Percentiles rank a stretch among this genome's conserved stretches.
These are phyloP conservation scores for Mythimna loreyi DNA, from an alignment of 2,888 invertebrate genomes.

Conservation along the genomic window DNA sequence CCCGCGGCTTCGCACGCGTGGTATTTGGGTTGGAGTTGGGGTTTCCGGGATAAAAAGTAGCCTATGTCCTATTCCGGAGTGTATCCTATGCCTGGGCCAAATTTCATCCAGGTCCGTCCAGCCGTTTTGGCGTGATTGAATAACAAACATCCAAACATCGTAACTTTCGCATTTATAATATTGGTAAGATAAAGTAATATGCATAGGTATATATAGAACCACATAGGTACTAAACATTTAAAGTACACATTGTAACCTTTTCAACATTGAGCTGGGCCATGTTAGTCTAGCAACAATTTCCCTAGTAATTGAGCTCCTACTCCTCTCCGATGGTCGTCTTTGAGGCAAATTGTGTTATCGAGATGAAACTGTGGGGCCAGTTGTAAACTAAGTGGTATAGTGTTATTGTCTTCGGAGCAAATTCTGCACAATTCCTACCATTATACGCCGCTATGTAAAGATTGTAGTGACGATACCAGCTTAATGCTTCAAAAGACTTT, in stretches of 20 bases:
- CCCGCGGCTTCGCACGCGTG: too few relatives aligned
- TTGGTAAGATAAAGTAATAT: too few relatives aligned
- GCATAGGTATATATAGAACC: too few relatives aligned
- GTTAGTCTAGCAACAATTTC: slow-evolving; percentile 34
- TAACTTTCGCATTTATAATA: too few relatives aligned
- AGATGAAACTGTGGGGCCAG: slow-evolving; percentile 69
- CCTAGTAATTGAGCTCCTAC: slow-evolving; percentile 69
- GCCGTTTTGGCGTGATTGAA: too few relatives aligned
- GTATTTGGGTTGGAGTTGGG: too few relatives aligned
- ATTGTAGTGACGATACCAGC: slow-evolving; percentile 7
- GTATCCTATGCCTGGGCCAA: too few relatives aligned
- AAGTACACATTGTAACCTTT: slow-evolving; percentile 11
- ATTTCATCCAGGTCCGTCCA: too few relatives aligned
- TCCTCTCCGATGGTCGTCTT: slow-evolving; percentile 68
- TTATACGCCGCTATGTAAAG: slow-evolving; percentile 30
- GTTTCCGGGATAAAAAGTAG: too few relatives aligned
- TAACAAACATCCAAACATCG: too few relatives aligned
- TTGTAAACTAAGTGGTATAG: slow-evolving; percentile 70
- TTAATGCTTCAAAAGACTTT: not conserved
- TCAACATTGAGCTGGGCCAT: slow-evolving; percentile 5
- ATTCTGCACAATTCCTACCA: slow-evolving; percentile 51
- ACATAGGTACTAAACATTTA: not conserved
- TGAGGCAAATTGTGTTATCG: slow-evolving; percentile 74
- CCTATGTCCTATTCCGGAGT: too few relatives aligned
- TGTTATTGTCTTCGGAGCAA: slow-evolving; percentile 67